Evolutionary conservation across 2,113 vertebrate genomes (phyloP).

Genomic region (Rafetus swinhoei): DNA sequence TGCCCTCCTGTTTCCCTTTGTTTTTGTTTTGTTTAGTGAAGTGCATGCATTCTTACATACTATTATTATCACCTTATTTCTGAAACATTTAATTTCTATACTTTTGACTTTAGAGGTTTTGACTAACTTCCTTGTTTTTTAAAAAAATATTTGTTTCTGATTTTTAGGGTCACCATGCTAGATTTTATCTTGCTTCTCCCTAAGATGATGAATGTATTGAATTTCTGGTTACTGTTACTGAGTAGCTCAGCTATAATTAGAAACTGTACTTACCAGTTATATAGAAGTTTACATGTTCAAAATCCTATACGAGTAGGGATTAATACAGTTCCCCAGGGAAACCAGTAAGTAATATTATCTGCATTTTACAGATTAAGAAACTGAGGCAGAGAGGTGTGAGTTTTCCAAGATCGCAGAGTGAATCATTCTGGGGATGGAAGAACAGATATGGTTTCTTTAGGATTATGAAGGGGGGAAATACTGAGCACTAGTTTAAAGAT

Average conservation of each 20-base stretch:
- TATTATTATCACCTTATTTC: neutral
- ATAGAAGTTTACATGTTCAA: neutral
- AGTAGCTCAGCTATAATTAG: neutral
- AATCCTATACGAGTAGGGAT: neutral
- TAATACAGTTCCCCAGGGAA: neutral
- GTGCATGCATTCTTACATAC: accelerated
- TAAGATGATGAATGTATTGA: neutral
- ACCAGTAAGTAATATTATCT: neutral
- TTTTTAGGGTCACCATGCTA: neutral
- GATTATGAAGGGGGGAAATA: neutral
- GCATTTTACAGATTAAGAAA: slow-evolving; percentile 18
- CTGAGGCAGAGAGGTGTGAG: neutral
- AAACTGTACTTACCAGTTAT: neutral
- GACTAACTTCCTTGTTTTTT: neutral
- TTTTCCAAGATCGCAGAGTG: neutral
- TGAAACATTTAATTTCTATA: neutral
- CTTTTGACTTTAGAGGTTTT: neutral
- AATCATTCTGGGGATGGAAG: neutral
- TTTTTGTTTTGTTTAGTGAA: neutral
- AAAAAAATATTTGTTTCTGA: neutral
- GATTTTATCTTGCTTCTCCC: neutral
- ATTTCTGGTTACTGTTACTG: neutral
- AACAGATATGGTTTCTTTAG: neutral
- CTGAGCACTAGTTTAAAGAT: neutral
- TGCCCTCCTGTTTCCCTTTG: neutral